Conservation (phyloP, 2,113 vertebrate genomes). For the Poeciliopsis retropinna region DNA sequence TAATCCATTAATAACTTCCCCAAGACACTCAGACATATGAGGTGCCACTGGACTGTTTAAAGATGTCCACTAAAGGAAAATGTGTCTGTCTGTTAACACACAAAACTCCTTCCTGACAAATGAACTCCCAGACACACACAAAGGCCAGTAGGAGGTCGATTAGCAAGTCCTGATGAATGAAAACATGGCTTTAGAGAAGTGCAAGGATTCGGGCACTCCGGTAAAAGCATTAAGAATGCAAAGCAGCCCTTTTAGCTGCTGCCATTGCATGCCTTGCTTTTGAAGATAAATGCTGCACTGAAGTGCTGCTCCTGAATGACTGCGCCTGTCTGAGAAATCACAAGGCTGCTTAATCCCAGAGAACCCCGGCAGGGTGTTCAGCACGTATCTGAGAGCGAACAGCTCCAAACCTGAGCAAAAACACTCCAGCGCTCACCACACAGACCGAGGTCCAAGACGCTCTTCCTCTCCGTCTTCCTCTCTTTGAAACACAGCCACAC, state of each 20-base stretch:
- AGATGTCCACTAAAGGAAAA: constrained; percentile 27
- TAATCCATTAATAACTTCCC: constrained; percentile 27
- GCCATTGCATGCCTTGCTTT: constrained; percentile 65
- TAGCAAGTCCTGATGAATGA: constrained; percentile 73
- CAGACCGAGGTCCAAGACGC: constrained; percentile 23
- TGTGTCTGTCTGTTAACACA: neutral
- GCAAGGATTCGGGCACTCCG: constrained; percentile 58
- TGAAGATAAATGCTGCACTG: constrained; percentile 75
- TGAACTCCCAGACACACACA: neutral
- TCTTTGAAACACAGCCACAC: constrained; percentile 34
- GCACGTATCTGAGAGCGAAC: constrained; percentile 41
- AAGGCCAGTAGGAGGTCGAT: constrained; percentile 69
- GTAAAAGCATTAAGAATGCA: constrained; percentile 79
- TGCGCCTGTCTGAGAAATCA: constrained; percentile 36
- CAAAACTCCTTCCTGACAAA: neutral
- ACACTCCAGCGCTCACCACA: constrained; percentile 12
- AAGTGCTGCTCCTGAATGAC: constrained; percentile 52
- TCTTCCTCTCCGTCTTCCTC: constrained; percentile 34
- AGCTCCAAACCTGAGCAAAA: constrained; percentile 46
- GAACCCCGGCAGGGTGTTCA: constrained; percentile 53
- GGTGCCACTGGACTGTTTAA: constrained; percentile 14
- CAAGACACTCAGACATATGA: constrained; percentile 17
- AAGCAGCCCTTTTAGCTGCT: constrained; percentile 71
- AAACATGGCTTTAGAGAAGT: constrained; percentile 72
- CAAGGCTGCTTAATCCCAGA: constrained; percentile 65